Conservation (phyloP, 1,140 invertebrate species). For the Euglossa dilemma region DNA sequence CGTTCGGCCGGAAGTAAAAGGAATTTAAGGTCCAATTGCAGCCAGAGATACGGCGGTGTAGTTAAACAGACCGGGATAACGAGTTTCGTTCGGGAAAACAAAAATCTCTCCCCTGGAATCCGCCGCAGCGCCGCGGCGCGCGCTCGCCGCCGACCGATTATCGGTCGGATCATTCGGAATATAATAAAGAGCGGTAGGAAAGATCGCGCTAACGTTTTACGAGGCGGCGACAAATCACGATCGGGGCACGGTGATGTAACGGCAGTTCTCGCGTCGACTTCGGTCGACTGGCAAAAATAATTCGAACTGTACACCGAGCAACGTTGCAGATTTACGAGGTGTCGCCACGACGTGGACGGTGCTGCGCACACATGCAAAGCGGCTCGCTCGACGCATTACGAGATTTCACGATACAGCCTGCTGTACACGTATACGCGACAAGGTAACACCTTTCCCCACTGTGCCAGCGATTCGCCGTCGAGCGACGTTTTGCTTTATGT, state of each 20-base stretch:
- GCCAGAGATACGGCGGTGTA: constrained; percentile 42
- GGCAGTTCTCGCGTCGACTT: constrained; percentile 1
- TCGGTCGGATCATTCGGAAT: neutral
- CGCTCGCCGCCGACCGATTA: neutral
- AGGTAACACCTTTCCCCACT: constrained; percentile 33
- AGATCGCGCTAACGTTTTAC: neutral
- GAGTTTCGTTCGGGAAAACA: constrained; percentile 8
- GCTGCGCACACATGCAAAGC: constrained; percentile 14
- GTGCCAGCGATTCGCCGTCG: neutral
- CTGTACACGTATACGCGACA: constrained; percentile 9
- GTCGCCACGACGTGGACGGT: constrained; percentile 39
- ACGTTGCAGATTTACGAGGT: constrained; percentile 59
- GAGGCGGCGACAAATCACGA: constrained; percentile 1
- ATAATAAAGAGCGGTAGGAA: neutral
- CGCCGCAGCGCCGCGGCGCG: neutral
- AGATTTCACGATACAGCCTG: constrained; percentile 47
- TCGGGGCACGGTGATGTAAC: constrained; percentile 16
- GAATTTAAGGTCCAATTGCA: constrained; percentile 79
- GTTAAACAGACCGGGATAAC: constrained; percentile 39
- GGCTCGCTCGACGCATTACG: constrained; percentile 34
- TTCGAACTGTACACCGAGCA: constrained; percentile 48
- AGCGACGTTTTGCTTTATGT: constrained; percentile 48
- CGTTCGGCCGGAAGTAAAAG: constrained; percentile 80
- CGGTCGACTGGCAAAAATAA: constrained; percentile 50
- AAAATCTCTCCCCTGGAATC: neutral